Evolutionary conservation across 2,888 invertebrate genomes (phyloP).

Genomic region (Torymus texanus): DNA sequence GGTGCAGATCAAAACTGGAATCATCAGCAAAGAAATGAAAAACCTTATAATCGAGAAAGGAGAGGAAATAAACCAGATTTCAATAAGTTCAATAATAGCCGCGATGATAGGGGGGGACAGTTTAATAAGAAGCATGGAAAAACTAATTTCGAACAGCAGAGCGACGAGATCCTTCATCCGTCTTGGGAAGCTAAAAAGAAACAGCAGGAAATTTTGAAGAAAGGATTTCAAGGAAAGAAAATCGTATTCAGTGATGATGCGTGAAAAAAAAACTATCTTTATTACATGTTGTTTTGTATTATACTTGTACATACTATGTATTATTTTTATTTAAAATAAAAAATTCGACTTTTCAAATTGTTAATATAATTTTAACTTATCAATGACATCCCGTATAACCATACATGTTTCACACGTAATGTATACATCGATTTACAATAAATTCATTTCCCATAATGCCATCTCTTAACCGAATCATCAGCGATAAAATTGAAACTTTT

Average conservation of each 20-base stretch:
- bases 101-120: constrained; percentile 17
- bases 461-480: too few relatives aligned
- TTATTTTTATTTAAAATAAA: constrained; percentile 27
- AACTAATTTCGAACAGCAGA: constrained; percentile 14
- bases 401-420: too few relatives aligned
- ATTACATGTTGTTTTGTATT: constrained; percentile 12
- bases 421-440: too few relatives aligned
- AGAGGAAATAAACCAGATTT: background rate
- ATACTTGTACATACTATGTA: constrained; percentile 41
- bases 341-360: background rate
- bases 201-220: constrained; percentile 68
- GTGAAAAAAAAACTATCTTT: constrained; percentile 12
- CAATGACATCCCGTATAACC: too few relatives aligned
- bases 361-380: too few relatives aligned
- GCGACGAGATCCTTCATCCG: constrained; percentile 66
- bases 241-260: constrained; percentile 68
- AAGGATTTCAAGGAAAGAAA: constrained; percentile 72
- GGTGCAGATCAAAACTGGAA: constrained; percentile 24
- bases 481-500: too few relatives aligned
- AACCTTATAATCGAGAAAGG: background rate
- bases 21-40: background rate
- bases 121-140: constrained; percentile 16
- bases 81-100: background rate
- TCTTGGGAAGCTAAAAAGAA: constrained; percentile 73
- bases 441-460: too few relatives aligned